Evolutionary conservation across 2,797 vertebrate species (phyloP), one percentile per base, ranked within the genome.

Genomic region (Cynopterus sphinx): DNA sequence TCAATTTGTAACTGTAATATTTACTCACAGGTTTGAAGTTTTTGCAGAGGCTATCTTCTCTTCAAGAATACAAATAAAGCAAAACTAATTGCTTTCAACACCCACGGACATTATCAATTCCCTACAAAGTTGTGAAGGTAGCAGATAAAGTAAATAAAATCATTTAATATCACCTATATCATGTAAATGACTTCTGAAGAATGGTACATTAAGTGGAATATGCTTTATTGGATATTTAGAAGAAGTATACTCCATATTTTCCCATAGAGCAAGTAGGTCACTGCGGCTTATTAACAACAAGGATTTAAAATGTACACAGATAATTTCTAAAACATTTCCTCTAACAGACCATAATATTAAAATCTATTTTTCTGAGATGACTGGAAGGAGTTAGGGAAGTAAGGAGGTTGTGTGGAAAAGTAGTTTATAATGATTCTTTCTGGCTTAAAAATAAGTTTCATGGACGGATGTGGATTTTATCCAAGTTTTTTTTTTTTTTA

Each of bases 51-150:
- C 5, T 84, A 39, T 9, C n/a, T 67, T 96, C 8, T 89, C 26
- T 68, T 12, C 13, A 96, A 33, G n/a, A 90, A 90, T 67, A 84
- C 33, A 91, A 88, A 92, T 41, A 70, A 46, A 77, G 31, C 73
- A 84, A 88, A 46, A 21, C 0, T 9, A 31, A 13, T 36, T 59
- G 10, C 36, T 5, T 83, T n/a, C 21, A 59, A 53, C 86, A 17
- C 43, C 8, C 55, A 28, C 2, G n/a, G 10, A 68, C 10, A 87
- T 61, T 79, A 46, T 6, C 79, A 17, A 51, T 51, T 86, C 6
- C 33, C 75, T 74, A 39, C 4, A 78, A 90, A 77, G 9, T 33
- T 79, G 12, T 70, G 12, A 10, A 33, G 67, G 11, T 75, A 33
- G 7, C 19, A 53, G 5, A 12, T 70, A 51, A 92, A 71, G 3